Base-by-base conservation (phyloP, 2,888 invertebrate genomes). In the Aspidiotus rigidus region DNA sequence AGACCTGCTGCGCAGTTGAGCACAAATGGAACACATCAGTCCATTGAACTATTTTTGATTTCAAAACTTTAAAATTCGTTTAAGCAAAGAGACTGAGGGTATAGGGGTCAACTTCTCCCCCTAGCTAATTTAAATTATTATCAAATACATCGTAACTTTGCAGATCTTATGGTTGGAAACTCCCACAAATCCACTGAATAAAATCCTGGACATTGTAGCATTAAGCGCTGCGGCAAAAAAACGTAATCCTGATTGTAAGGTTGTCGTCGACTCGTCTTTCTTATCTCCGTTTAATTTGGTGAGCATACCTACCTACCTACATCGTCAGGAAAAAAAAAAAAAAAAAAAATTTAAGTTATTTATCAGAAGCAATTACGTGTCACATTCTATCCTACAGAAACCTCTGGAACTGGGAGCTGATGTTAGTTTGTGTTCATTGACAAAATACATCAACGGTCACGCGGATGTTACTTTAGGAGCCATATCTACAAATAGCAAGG, bases 231-330 rank as follows among this genome's bases (percentile, higher is more conserved):
- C 85, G 1, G 83, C 85, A 69, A 70, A 72, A 15, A 86, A 83
- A 75, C 74, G 76, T 17, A 74, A 75, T 44, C 60, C 73, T 40
- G 81, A 83, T 56, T 80, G 92, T 56, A 80, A 90, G 73, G 80
- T 93, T 39, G 89, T 88, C 0, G 90, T 95, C 1, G 96, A 98
- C 78, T 97, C 96, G 77, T 97, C 97, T 17, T 98, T 98, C 79
- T 81, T 93, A 73, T 89, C 94, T 0, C 84, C 93, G 0, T 94
- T 93, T 62, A 74, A 74, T 41, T 69, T 97, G 87, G 72, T 71
- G 69, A 61, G 15, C 49, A 3, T 49, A 49, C 49, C 9, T 49
- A n/a, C 49, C 49, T 49, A 49, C 49, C 11, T 49, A n/a, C 11
- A 10, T 49, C 49, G n/a, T n/a, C 49, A 6, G 2, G 11, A 44